Percentiles rank a stretch among this genome's conserved stretches.
These are phyloP conservation scores for Polyodon spathula DNA, from an alignment of 2,113 vertebrate genomes.

Conservation along the genomic window DNA sequence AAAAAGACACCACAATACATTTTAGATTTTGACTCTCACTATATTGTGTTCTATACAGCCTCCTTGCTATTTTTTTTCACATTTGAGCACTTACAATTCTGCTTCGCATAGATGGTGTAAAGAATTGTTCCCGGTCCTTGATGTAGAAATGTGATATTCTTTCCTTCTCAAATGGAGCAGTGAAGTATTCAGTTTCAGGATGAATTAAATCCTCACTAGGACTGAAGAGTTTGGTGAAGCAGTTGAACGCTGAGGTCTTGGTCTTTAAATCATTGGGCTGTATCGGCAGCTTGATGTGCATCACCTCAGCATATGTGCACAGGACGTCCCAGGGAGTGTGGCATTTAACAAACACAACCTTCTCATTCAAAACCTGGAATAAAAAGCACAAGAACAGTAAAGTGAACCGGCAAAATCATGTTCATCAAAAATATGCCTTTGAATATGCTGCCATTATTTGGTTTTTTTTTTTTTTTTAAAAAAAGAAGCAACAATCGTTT, in stretches of 20 bases:
- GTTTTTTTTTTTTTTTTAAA: no score
- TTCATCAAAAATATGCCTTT: no score
- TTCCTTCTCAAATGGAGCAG: constrained; percentile 75
- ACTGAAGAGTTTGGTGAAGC: constrained; percentile 66
- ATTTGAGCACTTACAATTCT: constrained; percentile 66
- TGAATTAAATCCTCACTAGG: constrained; percentile 69
- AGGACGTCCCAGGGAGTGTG: constrained; percentile 66
- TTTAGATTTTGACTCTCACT: no score
- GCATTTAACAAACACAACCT: constrained; percentile 58
- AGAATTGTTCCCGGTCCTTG: constrained; percentile 70
- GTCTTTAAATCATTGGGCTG: constrained; percentile 57
- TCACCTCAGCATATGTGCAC: constrained; percentile 55
- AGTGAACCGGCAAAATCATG: no score
- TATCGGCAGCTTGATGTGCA: constrained; percentile 68
- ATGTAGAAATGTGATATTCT: constrained; percentile 64
- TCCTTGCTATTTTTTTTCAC: no score
- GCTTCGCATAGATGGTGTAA: constrained; percentile 81
- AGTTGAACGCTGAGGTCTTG: constrained; percentile 51
- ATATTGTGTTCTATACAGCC: no score
- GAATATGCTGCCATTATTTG: no score
- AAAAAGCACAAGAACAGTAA: no score
- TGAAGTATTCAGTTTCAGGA: constrained; percentile 76
- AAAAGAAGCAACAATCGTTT: no score
- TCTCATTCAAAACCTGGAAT: no score
- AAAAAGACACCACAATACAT: no score